Conservation (phyloP, 2,888 invertebrate genomes). For the Antheraea assamensis region DNA sequence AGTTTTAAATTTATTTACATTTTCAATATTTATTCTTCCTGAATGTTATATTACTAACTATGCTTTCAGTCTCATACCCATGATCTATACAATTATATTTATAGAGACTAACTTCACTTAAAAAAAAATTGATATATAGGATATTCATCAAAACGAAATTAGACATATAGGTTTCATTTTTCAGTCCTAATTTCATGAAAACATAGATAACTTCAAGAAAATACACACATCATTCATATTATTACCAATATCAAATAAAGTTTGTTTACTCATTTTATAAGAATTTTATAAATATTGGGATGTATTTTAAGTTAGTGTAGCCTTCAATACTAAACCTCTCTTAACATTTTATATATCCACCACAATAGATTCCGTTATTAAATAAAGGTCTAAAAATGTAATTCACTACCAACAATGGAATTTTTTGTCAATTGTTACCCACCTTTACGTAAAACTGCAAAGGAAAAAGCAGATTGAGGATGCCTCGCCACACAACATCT, state of each 20-base stretch:
- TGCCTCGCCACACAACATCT: no score
- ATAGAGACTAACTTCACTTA: neutral
- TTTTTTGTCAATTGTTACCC: no score
- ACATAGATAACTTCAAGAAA: neutral
- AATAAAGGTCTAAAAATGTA: no score
- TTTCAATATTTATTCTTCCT: neutral
- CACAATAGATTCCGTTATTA: no score
- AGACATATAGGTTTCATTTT: neutral
- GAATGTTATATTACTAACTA: neutral
- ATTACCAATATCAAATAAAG: no score
- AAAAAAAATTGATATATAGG: neutral
- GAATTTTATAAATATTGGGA: neutral
- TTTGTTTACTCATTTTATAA: neutral
- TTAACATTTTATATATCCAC: no score
- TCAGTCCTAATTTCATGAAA: neutral
- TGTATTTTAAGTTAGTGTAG: no score
- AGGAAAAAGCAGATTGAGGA: no score
- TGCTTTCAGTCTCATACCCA: neutral
- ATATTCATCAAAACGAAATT: neutral
- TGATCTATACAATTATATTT: neutral
- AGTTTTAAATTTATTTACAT: neutral
- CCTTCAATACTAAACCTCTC: no score
- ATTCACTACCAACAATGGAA: no score
- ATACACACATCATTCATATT: neutral
- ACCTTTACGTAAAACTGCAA: no score